These are phyloP conservation scores for Metopia argyrocephala DNA, from an alignment of 2,888 invertebrate genomes.

Conservation along the genomic window DNA sequence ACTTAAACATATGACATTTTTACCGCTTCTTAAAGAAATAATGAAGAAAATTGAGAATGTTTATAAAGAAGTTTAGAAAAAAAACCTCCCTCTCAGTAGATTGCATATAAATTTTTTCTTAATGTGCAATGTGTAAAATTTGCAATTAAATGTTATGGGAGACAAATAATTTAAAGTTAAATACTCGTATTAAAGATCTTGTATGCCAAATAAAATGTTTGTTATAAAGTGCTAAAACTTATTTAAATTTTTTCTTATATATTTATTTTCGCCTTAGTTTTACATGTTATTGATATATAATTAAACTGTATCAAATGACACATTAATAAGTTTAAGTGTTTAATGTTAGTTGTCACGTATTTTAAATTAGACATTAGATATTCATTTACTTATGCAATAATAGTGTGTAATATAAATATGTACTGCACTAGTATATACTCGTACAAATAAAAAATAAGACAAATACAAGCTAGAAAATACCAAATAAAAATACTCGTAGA, in stretches of 20 bases:
- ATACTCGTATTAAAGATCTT: too few relatives aligned
- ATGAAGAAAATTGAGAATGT: neutral
- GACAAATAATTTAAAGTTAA: too few relatives aligned
- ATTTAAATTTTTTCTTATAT: neutral
- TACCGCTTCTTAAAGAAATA: neutral
- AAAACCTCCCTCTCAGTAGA: neutral
- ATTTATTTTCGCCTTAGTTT: neutral
- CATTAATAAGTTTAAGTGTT: neutral
- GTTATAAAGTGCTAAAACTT: too few relatives aligned
- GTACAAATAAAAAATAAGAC: too few relatives aligned
- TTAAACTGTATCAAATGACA: neutral
- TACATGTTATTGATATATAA: neutral
- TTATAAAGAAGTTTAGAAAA: neutral
- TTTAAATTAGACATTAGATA: neutral
- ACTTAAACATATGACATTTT: conserved; percentile 41
- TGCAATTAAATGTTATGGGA: too few relatives aligned
- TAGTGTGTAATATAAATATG: neutral
- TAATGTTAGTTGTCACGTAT: conserved; percentile 2
- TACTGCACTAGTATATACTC: too few relatives aligned
- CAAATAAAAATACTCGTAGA: too few relatives aligned
- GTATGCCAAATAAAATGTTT: too few relatives aligned
- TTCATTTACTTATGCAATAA: neutral
- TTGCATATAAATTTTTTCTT: too few relatives aligned
- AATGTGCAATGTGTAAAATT: too few relatives aligned
- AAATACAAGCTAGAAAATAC: too few relatives aligned